These are phyloP conservation scores for Choloepus didactylus DNA, from an alignment of 2,797 vertebrate genomes.

Conservation along the genomic window DNA sequence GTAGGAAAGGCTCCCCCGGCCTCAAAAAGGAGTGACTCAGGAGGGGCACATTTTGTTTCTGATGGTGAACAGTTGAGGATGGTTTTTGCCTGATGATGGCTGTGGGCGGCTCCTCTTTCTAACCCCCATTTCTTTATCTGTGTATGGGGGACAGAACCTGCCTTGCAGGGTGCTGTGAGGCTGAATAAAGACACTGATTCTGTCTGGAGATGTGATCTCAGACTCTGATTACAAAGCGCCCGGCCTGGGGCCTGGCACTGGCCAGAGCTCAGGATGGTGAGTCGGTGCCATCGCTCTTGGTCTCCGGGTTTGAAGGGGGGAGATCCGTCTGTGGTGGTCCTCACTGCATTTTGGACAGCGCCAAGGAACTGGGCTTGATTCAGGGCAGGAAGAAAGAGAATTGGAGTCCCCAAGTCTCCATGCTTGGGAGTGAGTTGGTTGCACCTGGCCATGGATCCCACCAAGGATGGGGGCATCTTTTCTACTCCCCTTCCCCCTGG, in stretches of 20 bases:
- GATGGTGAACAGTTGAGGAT: not conserved
- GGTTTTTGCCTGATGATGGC: not conserved
- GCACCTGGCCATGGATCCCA: not conserved
- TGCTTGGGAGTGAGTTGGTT: not conserved
- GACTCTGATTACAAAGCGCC: fast-evolving
- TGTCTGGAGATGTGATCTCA: no score
- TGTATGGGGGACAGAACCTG: no score
- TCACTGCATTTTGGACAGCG: not conserved
- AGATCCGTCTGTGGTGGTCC: not conserved
- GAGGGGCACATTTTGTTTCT: not conserved
- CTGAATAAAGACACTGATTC: fast-evolving
- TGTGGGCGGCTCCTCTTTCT: not conserved
- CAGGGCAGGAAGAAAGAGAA: not conserved
- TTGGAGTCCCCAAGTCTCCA: not conserved
- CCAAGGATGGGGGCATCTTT: not conserved
- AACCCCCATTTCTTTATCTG: not conserved
- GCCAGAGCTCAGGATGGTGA: fast-evolving
- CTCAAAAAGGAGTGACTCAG: not conserved
- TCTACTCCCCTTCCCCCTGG: not conserved
- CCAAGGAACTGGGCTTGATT: not conserved
- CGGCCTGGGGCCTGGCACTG: fast-evolving
- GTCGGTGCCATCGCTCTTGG: fast-evolving
- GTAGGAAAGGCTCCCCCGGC: not conserved
- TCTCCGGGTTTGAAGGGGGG: not conserved
- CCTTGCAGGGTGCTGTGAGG: not conserved